These are phyloP conservation scores for Phalanger gymnotis DNA, from an alignment of 2,797 vertebrate species.

Conservation along the genomic window DNA sequence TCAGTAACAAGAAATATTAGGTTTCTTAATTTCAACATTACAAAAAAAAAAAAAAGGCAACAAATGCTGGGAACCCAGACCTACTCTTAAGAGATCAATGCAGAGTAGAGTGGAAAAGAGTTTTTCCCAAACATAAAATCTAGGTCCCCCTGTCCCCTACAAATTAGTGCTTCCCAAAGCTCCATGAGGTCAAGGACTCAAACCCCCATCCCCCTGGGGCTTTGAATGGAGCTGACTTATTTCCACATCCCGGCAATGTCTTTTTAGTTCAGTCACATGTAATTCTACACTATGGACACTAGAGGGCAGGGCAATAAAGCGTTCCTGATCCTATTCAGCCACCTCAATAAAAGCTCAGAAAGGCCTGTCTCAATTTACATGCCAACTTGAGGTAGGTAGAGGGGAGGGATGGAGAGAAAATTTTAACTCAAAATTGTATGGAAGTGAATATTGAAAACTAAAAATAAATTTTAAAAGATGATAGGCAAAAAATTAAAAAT, in stretches of 20 bases:
- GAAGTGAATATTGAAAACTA: no score
- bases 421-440: no score
- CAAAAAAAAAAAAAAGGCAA: neutral
- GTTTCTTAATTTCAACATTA: neutral
- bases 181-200: neutral
- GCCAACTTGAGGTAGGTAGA: no score
- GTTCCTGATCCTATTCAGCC: accelerated
- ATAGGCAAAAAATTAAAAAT: no score
- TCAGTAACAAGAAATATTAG: neutral
- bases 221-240: neutral
- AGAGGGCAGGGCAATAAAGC: constrained; percentile 47
- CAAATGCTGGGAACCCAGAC: neutral
- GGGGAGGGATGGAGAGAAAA: no score
- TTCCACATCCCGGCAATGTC: neutral
- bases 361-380: no score
- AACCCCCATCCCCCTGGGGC: neutral
- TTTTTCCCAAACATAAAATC: neutral
- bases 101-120: neutral
- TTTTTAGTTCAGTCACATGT: neutral
- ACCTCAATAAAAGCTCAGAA: accelerated
- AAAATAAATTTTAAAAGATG: no score
- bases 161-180: neutral
- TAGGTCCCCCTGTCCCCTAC: neutral
- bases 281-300: neutral
- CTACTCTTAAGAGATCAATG: neutral